Evolutionary conservation across 2,888 invertebrate genomes (phyloP), one percentile per base, ranked within the genome.

Genomic region (Agrilus cyanescens): DNA sequence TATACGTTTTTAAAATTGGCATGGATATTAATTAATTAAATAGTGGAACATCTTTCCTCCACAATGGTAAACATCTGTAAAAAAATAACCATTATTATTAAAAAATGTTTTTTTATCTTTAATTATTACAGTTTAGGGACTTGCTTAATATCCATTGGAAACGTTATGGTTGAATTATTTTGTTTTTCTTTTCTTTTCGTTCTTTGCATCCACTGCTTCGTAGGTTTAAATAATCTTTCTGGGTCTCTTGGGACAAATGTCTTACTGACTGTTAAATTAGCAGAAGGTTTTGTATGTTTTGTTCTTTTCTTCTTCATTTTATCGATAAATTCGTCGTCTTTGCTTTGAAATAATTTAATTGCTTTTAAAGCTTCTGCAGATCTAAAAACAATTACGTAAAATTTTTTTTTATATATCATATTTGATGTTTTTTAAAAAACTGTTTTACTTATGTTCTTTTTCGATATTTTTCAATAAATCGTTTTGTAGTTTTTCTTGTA

Each of bases 271-370:
- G 18, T 36, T 32, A 15, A 12, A 25, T n/a, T 43, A 34, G 41
- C 38, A 16, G 47, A 10, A 31, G 50, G 44, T 40, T 51, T 53
- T 4, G 53, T 57, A 49, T 54, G 55, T 12, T 51, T 53, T 41
- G 54, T 51, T 38, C 44, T 44, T 3, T 40, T 43, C 37, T 47
- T 50, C 44, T 53, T 51, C 46, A 58, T 55, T 50, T 55, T 56
- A 36, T 50, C 40, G n/a, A 64, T 53, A 41, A 56, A 59, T 12
- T 55, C 32, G 37, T 60, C 54, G 43, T 67, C 66, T 52, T 63
- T 62, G 12, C 50, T 53, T 52, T 61, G 65, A 47, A 58, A 67
- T 45, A 58, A 52, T 51, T 62, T 63, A 29, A 67, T 66, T 44
- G 63, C 48, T 51, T 56, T 57, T 45, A 65, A 66, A 4, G 66